phyloP scores from a whole-genome alignment of 2,797 vertebrate species.

The Malurus splendens region DNA sequence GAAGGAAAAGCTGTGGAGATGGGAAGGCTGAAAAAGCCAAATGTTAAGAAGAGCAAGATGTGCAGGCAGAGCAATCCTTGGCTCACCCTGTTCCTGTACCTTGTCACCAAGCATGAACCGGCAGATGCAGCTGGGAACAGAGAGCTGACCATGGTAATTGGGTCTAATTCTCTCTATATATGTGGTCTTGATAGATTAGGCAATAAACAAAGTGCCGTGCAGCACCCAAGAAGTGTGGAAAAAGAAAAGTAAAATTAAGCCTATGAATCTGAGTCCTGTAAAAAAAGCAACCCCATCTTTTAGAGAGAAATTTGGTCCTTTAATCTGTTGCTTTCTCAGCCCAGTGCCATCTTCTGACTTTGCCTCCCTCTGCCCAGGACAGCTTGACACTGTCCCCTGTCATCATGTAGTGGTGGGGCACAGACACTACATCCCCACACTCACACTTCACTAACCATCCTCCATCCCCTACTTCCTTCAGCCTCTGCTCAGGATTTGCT shows the following conservation, averaged over 20 bases:
- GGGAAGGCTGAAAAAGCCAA: background rate
- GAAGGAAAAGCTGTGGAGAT: accelerated
- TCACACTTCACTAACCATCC: background rate
- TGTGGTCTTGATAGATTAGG: background rate
- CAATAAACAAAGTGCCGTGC: background rate
- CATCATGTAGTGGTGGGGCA: background rate
- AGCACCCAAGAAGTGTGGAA: background rate
- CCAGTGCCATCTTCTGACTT: background rate
- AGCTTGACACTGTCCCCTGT: background rate
- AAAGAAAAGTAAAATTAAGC: background rate
- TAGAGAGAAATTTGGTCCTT: background rate
- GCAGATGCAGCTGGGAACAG: background rate
- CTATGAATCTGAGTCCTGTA: background rate
- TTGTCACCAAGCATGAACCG: accelerated
- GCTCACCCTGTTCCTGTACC: background rate
- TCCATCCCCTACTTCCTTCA: background rate
- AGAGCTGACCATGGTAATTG: background rate
- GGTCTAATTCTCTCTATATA: background rate
- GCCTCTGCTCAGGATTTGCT: background rate
- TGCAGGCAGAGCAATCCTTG: background rate
- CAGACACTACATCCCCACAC: background rate
- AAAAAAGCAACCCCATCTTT: background rate
- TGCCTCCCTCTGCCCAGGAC: background rate
- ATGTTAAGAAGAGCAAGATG: background rate
- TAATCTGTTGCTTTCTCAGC: background rate